Conservation (phyloP, 2,113 vertebrate genomes). For the Furnarius figulus region DNA sequence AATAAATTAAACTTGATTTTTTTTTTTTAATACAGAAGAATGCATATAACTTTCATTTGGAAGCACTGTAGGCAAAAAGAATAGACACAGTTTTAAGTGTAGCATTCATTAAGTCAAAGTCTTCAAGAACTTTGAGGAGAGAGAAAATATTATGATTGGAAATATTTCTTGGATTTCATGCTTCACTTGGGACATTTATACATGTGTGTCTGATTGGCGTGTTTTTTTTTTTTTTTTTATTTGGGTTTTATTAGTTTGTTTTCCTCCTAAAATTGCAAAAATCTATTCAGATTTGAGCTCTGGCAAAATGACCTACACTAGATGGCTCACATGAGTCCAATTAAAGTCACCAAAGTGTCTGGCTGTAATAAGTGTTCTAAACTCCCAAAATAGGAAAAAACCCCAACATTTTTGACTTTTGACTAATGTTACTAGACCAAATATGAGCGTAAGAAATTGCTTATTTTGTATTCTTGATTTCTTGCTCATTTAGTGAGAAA, state of each 20-base stretch:
- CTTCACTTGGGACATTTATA: neutral
- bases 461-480: neutral
- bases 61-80: neutral
- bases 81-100: neutral
- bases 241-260: neutral
- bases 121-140: neutral
- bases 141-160: neutral
- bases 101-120: neutral
- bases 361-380: neutral
- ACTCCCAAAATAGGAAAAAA: neutral
- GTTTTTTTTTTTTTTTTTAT: neutral
- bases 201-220: neutral
- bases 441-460: neutral
- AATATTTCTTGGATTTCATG: neutral
- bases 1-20: neutral
- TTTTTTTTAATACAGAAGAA: neutral
- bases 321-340: neutral
- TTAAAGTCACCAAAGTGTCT: neutral
- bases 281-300: neutral
- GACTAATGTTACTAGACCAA: neutral
- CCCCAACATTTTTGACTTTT: neutral
- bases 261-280: neutral
- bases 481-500: neutral
- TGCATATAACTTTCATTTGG: neutral
- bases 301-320: neutral